These are phyloP conservation scores for Drosophila affinis DNA, from an alignment of 2,888 invertebrate genomes.

Conservation along the genomic window DNA sequence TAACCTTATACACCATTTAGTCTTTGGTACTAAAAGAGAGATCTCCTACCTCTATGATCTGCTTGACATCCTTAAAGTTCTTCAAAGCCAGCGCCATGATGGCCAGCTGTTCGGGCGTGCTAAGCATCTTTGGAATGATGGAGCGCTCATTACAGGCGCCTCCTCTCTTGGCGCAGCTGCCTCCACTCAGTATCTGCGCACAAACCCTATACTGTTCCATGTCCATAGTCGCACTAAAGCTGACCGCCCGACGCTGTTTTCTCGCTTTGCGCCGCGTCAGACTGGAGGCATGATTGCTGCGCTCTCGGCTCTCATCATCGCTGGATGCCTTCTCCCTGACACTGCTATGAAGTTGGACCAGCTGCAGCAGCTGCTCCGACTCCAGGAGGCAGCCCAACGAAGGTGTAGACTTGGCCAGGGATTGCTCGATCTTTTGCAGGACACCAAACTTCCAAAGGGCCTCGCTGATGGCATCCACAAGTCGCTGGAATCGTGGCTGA, in stretches of 20 bases:
- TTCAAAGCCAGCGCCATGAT: constrained; percentile 89
- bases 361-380: constrained; percentile 76
- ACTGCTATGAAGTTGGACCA: constrained; percentile 78
- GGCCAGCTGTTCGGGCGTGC: constrained; percentile 90
- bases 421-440: constrained; percentile 78
- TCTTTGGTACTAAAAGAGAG: too few relatives aligned
- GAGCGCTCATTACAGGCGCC: constrained; percentile 57
- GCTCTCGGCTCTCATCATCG: constrained; percentile 81
- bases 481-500: constrained; percentile 74
- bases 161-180: constrained; percentile 25
- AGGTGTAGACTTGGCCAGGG: constrained; percentile 52
- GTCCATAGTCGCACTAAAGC: constrained; percentile 71
- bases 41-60: constrained; percentile 90
- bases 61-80: constrained; percentile 89
- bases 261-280: constrained; percentile 76
- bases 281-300: constrained; percentile 73
- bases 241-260: constrained; percentile 76
- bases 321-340: constrained; percentile 77
- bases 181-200: constrained; percentile 43
- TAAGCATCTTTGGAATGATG: constrained; percentile 86
- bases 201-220: constrained; percentile 56
- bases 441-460: constrained; percentile 82
- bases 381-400: constrained; percentile 67
- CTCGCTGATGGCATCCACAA: constrained; percentile 79
- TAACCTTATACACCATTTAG: too few relatives aligned